Evolutionary conservation across 2,888 invertebrate species (phyloP).

Genomic region (Drosophila koepferae): DNA sequence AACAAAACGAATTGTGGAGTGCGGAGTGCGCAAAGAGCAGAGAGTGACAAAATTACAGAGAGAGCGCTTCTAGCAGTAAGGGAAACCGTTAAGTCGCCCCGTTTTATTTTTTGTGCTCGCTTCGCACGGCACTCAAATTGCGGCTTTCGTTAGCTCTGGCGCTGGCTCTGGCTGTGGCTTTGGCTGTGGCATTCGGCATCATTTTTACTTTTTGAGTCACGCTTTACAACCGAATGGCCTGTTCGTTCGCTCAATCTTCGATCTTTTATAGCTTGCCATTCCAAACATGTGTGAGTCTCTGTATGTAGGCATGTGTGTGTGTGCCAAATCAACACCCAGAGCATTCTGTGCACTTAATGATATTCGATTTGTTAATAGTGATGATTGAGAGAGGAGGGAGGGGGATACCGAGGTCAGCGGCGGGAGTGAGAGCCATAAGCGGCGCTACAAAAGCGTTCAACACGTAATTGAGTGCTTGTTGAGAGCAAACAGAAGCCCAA

Average conservation of each 20-base stretch:
- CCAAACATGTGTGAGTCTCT: background rate
- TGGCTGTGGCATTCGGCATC: conserved; percentile 15
- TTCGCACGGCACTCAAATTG: conserved; percentile 9
- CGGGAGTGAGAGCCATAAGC: conserved; percentile 8
- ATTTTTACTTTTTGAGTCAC: conserved; percentile 37
- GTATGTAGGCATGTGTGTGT: background rate
- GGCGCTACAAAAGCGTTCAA: conserved; percentile 37
- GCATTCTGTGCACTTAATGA: conserved; percentile 24
- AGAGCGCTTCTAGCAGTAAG: conserved; percentile 19
- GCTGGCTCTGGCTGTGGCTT: background rate
- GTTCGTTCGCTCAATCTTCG: conserved; percentile 27
- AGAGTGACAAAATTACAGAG: conserved; percentile 25
- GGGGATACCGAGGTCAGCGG: background rate
- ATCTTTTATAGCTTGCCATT: conserved; percentile 14
- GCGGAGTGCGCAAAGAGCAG: background rate
- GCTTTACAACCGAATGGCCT: conserved; percentile 15
- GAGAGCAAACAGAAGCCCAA: conserved; percentile 56
- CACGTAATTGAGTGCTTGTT: conserved; percentile 54
- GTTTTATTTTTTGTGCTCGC: conserved; percentile 33
- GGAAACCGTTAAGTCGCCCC: conserved; percentile 65
- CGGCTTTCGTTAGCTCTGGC: conserved; percentile 28
- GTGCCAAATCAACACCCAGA: conserved; percentile 11
- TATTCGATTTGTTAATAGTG: conserved; percentile 7
- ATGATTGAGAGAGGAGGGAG: background rate
- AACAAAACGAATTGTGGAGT: conserved; percentile 17